Percentiles rank a stretch among this genome's conserved stretches.
These are phyloP conservation scores for Mantis religiosa DNA, from an alignment of 2,888 invertebrate genomes.

Conservation along the genomic window DNA sequence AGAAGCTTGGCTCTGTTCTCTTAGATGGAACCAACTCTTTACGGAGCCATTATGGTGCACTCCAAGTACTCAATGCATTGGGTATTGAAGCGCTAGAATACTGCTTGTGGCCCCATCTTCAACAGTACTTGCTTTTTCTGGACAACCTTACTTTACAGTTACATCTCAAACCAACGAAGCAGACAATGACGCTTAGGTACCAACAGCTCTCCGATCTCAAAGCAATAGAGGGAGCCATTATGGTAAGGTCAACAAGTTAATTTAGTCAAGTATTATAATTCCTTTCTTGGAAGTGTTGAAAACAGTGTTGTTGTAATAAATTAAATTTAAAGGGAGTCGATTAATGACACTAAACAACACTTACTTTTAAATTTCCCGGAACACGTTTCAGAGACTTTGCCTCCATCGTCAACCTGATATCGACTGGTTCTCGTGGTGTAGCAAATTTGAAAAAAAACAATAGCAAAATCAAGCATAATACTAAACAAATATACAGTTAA, in stretches of 20 bases:
- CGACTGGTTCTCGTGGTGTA: too few species aligned
- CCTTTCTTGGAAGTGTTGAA: too few species aligned
- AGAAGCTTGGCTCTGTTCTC: conserved; percentile 25
- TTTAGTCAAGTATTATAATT: too few species aligned
- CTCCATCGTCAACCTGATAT: too few species aligned
- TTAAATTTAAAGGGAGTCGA: too few species aligned
- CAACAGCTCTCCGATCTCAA: conserved; percentile 1
- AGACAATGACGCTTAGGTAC: background rate
- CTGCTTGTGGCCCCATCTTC: conserved; percentile 29
- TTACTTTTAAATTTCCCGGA: too few species aligned
- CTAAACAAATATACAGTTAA: too few species aligned
- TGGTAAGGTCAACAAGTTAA: background rate
- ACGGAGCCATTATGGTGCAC: conserved; percentile 26
- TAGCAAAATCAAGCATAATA: too few species aligned
- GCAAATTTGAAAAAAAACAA: too few species aligned
- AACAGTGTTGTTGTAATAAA: too few species aligned
- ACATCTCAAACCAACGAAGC: background rate
- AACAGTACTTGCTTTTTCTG: conserved; percentile 16
- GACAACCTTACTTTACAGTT: background rate
- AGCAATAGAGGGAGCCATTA: conserved; percentile 20
- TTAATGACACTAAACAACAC: too few species aligned
- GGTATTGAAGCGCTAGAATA: conserved; percentile 26
- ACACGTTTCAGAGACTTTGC: too few species aligned
- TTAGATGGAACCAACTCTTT: conserved; percentile 23
- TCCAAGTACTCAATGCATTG: conserved; percentile 18